Base-by-base conservation (phyloP, 2,888 invertebrate genomes). In the Cepaea hortensis region DNA sequence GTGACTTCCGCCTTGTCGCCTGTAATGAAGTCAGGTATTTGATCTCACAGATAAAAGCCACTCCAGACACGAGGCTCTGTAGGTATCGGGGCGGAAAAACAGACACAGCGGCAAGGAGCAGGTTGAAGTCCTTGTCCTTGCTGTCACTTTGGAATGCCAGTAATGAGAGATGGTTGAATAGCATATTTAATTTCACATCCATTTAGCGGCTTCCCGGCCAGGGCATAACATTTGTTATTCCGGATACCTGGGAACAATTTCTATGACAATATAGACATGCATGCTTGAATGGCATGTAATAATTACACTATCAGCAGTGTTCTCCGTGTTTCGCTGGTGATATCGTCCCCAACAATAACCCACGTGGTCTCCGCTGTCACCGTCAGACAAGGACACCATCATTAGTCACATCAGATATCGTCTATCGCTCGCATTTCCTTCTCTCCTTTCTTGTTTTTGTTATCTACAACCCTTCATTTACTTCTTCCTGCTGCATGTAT, bases 161-260 rank as follows among this genome's bases (percentile, higher is more conserved):
- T 50, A 50, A 20, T 3, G n/a, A 15, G 5, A 13, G 20, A 50
- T 11, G 15, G 75, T n/a, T 18, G 18, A 75, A 9, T 75, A 7
- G 15, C 11, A 46, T 48, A 76, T 76, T 50, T 18, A 48, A 76
- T 76, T 76, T 76, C 76, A 76, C 76, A 76, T 76, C 50, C 20
- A 50, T 76, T 50, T 72, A 46, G n/a, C 11, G 46, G 5, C 35
- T 73, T 35, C 3, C 15, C 6, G 20, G 20, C n/a, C 68, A 20
- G 20, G 15, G n/a, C 68, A 68, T 20, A 18, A 9, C 6, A 50
- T 76, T 48, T 50, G 76, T 50, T 23, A 72, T 72, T 23, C 20
- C 5, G 0, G 50, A 15, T 50, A 50, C 48, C 48, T 48, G 50
- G 50, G 18, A 18, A n/a, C 50, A 20, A 48, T 50, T 20, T 9